Evolutionary conservation across 37 sponge, comb jelly and placozoan genomes (phyloP), one percentile per base, ranked within the genome.

Genomic region (Petrosia ficiformis): DNA sequence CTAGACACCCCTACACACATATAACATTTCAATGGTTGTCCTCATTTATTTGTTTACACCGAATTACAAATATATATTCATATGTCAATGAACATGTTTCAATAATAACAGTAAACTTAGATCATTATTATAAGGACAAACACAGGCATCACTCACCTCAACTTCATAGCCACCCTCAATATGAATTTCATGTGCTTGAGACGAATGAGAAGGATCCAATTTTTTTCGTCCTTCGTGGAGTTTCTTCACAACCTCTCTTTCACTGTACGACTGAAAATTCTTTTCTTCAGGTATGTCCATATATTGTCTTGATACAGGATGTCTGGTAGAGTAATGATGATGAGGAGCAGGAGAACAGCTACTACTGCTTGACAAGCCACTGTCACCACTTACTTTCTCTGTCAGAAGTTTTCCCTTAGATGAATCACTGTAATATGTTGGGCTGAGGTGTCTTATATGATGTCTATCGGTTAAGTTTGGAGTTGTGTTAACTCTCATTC

Each of bases 281-380:
- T 56, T 29, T 58, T 54, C 34, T 33, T 54, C 35, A 59, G 31
- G 34, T 58, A 44, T 28, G 19, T 34, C 35, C 28, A 6, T 4
- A 48, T 48, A 65, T 24, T 2, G 32, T 44, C 6, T 24, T 25
- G 48, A n/a, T 25, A 6, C 69, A 6, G 19, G 34, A 52, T 61
- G 63, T 5, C 28, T 24, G 6, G 11, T 11, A n/a, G 28, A n/a
- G 28, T 26, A 29, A 61, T 5, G 5, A 8, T 22, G 22, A 8
- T 8, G 63, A 8, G 63, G 41, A n/a, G n/a, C n/a, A 30, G 80
- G 68, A 37, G 86, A 69, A 39, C 64, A 48, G 34, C 79, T 88
- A 79, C 78, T 78, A 21, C 88, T 82, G 42, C 88, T 88, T 16
- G 88, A 88, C 21, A 88, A 79, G 0, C 88, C 88, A 68, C 88